These are phyloP conservation scores for Nematostella vectensis DNA, from an alignment of 92 coral and sea anemone genomes.

Conservation along the genomic window DNA sequence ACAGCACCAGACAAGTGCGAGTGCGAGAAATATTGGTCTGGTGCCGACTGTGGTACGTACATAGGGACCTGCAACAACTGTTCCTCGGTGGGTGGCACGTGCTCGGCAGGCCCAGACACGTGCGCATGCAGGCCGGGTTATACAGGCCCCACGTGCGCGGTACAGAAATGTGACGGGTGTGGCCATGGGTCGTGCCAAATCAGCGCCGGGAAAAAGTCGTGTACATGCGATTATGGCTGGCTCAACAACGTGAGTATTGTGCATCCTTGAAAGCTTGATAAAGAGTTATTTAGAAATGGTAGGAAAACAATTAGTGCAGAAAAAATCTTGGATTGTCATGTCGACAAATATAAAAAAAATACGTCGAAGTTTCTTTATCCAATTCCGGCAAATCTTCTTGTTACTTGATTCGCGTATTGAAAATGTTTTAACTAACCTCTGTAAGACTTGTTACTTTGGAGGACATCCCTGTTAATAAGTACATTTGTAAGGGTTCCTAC, in stretches of 20 bases:
- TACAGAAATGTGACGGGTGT: constrained; percentile 70
- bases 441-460: too few relatives aligned
- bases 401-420: too few relatives aligned
- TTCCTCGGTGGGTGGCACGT: constrained; percentile 69
- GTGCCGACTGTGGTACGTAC: constrained; percentile 48
- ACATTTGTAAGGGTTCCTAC: too few relatives aligned
- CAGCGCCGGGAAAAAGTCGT: constrained; percentile 21
- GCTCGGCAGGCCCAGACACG: constrained; percentile 71
- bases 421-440: too few relatives aligned
- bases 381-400: too few relatives aligned
- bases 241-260: background rate
- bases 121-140: constrained; percentile 76
- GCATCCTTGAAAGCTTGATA: too few relatives aligned
- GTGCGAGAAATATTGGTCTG: constrained; percentile 64
- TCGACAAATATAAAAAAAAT: too few relatives aligned
- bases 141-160: constrained; percentile 78
- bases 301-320: background rate
- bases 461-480: too few relatives aligned
- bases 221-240: constrained; percentile 76
- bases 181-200: constrained; percentile 53
- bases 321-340: too few relatives aligned
- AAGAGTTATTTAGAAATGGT: too few relatives aligned
- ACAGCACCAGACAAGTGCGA: constrained; percentile 49
- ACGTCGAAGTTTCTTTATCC: too few relatives aligned
- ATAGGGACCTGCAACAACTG: constrained; percentile 66